Evolutionary conservation across 1,140 invertebrate genomes (phyloP).

Genomic region (Pectinophora gossypiella): DNA sequence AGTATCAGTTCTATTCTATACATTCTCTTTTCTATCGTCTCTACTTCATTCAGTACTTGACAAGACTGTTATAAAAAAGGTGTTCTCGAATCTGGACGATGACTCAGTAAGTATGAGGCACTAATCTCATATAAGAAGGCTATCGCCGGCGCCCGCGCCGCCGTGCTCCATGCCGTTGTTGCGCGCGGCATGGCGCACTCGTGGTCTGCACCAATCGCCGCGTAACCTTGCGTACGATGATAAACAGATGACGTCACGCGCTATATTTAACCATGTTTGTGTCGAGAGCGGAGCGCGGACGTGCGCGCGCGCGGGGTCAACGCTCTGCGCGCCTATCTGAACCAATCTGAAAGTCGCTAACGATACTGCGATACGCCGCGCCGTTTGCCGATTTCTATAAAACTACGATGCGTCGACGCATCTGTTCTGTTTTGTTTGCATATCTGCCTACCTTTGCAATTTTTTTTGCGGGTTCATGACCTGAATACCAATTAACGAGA

Average conservation of each 20-base stretch:
- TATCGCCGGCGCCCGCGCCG: too few species aligned
- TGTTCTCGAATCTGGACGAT: too few species aligned
- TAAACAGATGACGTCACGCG: constrained; percentile 66
- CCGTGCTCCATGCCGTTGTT: too few species aligned
- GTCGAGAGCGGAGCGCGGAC: constrained; percentile 25
- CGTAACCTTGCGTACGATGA: constrained; percentile 66
- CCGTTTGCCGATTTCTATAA: constrained; percentile 4
- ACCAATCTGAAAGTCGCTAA: constrained; percentile 30
- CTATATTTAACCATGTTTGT: constrained; percentile 54
- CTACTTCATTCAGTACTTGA: too few species aligned
- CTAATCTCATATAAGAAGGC: too few species aligned
- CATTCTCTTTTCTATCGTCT: too few species aligned
- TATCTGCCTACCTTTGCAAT: too few species aligned
- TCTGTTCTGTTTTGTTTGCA: neutral
- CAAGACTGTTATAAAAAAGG: too few species aligned
- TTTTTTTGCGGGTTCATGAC: neutral
- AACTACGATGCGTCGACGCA: neutral
- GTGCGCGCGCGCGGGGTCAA: constrained; percentile 52
- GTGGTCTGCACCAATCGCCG: constrained; percentile 14
- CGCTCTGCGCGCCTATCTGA: constrained; percentile 31
- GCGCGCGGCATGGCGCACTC: constrained; percentile 10
- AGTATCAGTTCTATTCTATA: too few species aligned
- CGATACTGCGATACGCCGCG: constrained; percentile 28
- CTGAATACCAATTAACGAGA: neutral
- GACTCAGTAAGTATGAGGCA: too few species aligned